Percentiles rank a stretch among this genome's conserved stretches.
phyloP scores from a whole-genome alignment of 92 coral and sea anemone species.

The Desmophyllum pertusum region DNA sequence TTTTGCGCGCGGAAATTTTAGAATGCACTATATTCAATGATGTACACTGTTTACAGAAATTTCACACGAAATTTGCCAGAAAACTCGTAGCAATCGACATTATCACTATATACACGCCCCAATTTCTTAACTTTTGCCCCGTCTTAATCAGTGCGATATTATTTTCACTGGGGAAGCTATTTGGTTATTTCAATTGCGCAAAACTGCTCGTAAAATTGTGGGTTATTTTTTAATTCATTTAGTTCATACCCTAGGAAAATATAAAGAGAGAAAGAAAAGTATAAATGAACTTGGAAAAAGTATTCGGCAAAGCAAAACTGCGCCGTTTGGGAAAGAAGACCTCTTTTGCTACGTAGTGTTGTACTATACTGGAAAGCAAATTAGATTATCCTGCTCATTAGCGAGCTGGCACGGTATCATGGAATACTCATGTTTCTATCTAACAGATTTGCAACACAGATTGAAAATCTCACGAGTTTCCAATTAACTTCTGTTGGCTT shows the following conservation, averaged over 20 bases:
- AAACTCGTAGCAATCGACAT: background rate
- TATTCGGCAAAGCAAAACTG: background rate
- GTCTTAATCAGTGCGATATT: background rate
- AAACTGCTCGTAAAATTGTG: background rate
- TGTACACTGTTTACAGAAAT: background rate
- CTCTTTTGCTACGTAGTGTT: background rate
- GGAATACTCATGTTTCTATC: background rate
- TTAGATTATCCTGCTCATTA: slow-evolving; percentile 2
- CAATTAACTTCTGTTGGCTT: slow-evolving; percentile 2
- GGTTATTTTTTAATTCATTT: too few relatives aligned
- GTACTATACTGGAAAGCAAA: background rate
- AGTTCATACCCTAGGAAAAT: background rate
- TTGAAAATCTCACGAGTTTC: background rate
- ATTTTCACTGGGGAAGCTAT: background rate
- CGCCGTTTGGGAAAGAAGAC: background rate
- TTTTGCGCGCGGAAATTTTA: background rate
- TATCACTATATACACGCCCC: background rate
- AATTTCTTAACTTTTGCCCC: background rate
- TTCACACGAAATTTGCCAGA: background rate
- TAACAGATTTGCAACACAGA: background rate
- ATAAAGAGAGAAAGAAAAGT: background rate
- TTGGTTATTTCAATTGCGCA: background rate
- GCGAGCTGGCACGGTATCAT: background rate
- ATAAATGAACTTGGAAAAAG: background rate
- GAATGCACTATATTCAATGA: background rate